Evolutionary conservation across 2,797 vertebrate species (phyloP).

Genomic region (Fringilla coelebs): DNA sequence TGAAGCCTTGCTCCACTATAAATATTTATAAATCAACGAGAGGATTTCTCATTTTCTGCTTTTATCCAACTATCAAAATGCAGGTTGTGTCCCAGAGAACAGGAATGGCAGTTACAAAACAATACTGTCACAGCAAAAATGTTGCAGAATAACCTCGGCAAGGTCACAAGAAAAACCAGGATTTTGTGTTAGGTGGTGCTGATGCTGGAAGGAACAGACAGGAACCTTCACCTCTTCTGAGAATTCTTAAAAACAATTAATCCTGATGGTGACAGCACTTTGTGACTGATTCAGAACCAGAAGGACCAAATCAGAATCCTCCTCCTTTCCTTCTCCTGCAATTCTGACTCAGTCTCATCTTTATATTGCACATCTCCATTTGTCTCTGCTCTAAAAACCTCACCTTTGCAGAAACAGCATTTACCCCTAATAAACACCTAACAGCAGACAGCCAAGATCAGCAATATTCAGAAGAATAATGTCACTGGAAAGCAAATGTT

Average conservation of each 20-base stretch:
- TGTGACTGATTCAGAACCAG: not conserved
- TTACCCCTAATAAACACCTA: not conserved
- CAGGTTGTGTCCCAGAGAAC: not conserved
- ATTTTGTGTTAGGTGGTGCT: not conserved
- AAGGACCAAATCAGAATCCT: not conserved
- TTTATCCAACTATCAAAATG: not conserved
- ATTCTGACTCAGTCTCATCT: not conserved
- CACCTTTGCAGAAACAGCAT: not conserved
- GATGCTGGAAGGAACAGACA: not conserved
- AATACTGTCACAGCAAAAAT: not conserved
- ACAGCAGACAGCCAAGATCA: not conserved
- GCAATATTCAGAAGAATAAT: not conserved
- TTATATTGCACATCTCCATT: not conserved
- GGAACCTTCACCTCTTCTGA: not conserved
- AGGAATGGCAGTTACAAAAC: not conserved
- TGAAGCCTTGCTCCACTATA: not conserved
- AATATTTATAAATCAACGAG: conserved; percentile 19
- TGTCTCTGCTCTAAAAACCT: not conserved
- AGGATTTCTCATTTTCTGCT: not conserved
- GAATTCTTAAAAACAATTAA: not conserved
- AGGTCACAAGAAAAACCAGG: not conserved
- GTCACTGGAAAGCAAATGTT: not conserved
- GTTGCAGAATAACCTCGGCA: not conserved
- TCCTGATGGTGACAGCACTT: not conserved
- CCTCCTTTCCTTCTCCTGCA: not conserved